A percentile compares a stretch with the other conserved stretches of the same genome.
These are phyloP conservation scores for Spondyliosoma cantharus DNA, from an alignment of 2,797 vertebrate species.

Conservation along the genomic window DNA sequence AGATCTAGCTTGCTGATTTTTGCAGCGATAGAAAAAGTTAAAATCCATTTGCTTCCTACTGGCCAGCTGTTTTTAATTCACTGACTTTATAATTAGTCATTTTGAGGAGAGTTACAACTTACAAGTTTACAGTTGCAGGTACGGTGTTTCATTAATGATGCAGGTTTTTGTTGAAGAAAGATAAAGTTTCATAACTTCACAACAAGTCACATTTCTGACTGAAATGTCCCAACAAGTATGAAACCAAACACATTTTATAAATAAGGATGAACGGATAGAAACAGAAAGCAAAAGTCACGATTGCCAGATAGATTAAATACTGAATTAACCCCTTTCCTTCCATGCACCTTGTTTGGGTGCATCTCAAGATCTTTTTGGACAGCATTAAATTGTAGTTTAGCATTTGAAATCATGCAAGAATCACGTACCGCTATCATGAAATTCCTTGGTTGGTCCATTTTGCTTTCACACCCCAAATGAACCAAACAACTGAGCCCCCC, in stretches of 20 bases:
- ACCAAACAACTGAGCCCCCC: not conserved
- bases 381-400: not conserved
- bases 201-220: constrained; percentile 10
- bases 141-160: constrained; percentile 23
- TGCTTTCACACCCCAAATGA: constrained; percentile 7
- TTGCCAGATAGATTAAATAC: not conserved
- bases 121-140: constrained; percentile 22
- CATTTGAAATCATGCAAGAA: not conserved
- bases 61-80: constrained; percentile 50
- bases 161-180: constrained; percentile 14
- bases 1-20: constrained; percentile 24
- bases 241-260: not conserved
- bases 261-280: not conserved
- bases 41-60: constrained; percentile 51
- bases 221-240: not conserved
- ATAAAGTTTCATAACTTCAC: not conserved
- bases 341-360: not conserved
- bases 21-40: constrained; percentile 10
- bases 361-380: not conserved
- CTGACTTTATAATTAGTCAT: constrained; percentile 41
- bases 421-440: not conserved
- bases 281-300: not conserved
- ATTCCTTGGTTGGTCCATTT: not conserved
- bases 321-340: not conserved
- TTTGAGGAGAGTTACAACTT: constrained; percentile 36